Conservation (phyloP, 1,140 invertebrate species). For the Orussus abietinus region DNA sequence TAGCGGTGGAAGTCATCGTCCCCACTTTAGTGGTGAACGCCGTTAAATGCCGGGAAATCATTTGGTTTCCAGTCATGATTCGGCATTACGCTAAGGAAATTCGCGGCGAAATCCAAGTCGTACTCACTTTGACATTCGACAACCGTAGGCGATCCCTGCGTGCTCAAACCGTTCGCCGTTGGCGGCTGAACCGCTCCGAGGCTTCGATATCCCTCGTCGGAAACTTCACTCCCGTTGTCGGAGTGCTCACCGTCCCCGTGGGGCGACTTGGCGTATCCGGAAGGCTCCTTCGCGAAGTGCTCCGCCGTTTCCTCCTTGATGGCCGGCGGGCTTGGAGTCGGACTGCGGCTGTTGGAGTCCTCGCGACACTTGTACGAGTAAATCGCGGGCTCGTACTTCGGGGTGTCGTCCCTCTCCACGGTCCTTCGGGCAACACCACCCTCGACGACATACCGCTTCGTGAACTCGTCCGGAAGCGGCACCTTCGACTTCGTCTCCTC, state of each 20-base stretch:
- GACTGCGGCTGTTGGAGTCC: slow-evolving; percentile 39
- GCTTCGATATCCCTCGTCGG: slow-evolving; percentile 82
- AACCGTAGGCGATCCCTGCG: slow-evolving; percentile 41
- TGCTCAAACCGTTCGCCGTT: slow-evolving; percentile 31
- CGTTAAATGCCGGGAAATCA: no score
- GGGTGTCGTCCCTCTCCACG: slow-evolving; percentile 38
- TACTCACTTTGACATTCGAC: slow-evolving; percentile 55
- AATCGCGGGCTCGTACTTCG: slow-evolving; percentile 46
- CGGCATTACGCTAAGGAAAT: no score
- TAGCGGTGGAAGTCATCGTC: no score
- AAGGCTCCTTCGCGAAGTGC: slow-evolving; percentile 32
- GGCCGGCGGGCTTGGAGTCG: slow-evolving; percentile 43
- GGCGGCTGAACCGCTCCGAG: slow-evolving; percentile 65
- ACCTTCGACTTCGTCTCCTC: slow-evolving; percentile 39
- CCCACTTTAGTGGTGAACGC: no score
- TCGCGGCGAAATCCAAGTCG: no score
- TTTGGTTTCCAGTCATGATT: no score
- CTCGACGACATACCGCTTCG: slow-evolving; percentile 45
- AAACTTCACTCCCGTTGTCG: slow-evolving; percentile 81
- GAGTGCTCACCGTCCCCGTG: slow-evolving; percentile 58
- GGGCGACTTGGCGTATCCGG: slow-evolving; percentile 35
- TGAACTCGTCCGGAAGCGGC: slow-evolving; percentile 40
- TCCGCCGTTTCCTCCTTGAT: slow-evolving; percentile 40
- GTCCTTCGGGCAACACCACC: slow-evolving; percentile 41
- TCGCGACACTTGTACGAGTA: slow-evolving; percentile 46